Conservation (phyloP, 2,113 vertebrate species). For the Orthonyx spaldingii region DNA sequence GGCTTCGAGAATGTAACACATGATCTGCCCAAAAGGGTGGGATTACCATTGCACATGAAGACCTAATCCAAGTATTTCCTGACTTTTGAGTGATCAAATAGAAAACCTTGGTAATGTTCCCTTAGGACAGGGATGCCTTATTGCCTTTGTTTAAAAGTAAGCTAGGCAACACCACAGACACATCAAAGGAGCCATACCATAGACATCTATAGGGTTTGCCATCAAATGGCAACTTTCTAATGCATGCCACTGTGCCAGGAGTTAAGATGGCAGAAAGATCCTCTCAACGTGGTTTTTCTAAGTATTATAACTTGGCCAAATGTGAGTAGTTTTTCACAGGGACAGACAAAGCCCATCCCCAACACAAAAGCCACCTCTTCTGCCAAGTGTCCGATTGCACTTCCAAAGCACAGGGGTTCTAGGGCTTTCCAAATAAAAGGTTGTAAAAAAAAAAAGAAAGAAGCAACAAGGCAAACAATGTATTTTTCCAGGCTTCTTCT, state of each 20-base stretch:
- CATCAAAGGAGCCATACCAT: too few species aligned
- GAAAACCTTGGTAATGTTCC: not conserved
- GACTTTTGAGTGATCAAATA: not conserved
- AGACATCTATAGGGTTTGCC: not conserved
- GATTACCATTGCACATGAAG: not conserved
- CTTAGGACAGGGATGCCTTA: not conserved
- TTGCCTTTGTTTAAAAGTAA: not conserved
- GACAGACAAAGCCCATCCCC: constrained; percentile 4
- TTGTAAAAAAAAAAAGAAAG: not conserved
- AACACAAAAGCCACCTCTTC: constrained; percentile 49
- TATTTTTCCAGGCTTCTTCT: constrained; percentile 48
- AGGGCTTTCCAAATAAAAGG: constrained; percentile 40
- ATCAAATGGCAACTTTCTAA: not conserved
- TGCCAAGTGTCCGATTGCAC: constrained; percentile 21
- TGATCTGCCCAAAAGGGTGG: not conserved
- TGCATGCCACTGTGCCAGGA: not conserved
- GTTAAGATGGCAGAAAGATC: not conserved
- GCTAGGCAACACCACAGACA: not conserved
- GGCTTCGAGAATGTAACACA: rapidly evolving
- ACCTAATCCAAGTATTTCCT: not conserved
- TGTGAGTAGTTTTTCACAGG: constrained; percentile 37
- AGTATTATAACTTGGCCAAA: constrained; percentile 10
- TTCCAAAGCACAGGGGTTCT: constrained; percentile 49
- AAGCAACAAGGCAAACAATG: constrained; percentile 1
- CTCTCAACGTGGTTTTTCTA: not conserved